Evolutionary conservation across 2,888 invertebrate species (phyloP).

Genomic region (Amphipoea oculea): DNA sequence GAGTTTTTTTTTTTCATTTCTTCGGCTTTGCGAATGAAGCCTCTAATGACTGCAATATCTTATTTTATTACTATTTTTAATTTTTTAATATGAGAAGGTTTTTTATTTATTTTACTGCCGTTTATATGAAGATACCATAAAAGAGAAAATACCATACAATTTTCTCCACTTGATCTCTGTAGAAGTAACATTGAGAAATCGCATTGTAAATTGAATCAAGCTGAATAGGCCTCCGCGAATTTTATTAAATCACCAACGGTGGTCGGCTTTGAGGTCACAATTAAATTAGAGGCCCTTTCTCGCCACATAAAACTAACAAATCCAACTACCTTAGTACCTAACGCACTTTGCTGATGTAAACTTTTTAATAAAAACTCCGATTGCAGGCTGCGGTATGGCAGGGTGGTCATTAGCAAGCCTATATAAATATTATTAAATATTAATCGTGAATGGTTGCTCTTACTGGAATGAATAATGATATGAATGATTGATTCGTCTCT

Average conservation of each 20-base stretch:
- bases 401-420: background rate
- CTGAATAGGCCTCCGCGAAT: constrained; percentile 24
- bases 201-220: constrained; percentile 53
- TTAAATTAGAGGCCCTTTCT: constrained; percentile 43
- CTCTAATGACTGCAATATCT: background rate
- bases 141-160: background rate
- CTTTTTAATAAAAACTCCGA: constrained; percentile 5
- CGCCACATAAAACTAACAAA: constrained; percentile 43
- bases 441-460: constrained; percentile 1
- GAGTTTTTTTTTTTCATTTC: background rate
- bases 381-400: background rate
- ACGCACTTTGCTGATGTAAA: constrained; percentile 12
- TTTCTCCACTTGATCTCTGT: constrained; percentile 3
- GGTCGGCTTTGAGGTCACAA: constrained; percentile 52
- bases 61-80: background rate
- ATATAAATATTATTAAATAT: constrained; percentile 1
- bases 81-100: background rate
- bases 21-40: background rate
- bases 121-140: background rate
- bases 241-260: constrained; percentile 45
- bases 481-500: background rate
- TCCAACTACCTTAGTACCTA: constrained; percentile 7
- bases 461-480: background rate
- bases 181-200: constrained; percentile 42
- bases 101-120: background rate